Percentiles rank a stretch among this genome's conserved stretches.
Conservation (phyloP, 2,113 vertebrate genomes). For the Labrus mixtus region DNA sequence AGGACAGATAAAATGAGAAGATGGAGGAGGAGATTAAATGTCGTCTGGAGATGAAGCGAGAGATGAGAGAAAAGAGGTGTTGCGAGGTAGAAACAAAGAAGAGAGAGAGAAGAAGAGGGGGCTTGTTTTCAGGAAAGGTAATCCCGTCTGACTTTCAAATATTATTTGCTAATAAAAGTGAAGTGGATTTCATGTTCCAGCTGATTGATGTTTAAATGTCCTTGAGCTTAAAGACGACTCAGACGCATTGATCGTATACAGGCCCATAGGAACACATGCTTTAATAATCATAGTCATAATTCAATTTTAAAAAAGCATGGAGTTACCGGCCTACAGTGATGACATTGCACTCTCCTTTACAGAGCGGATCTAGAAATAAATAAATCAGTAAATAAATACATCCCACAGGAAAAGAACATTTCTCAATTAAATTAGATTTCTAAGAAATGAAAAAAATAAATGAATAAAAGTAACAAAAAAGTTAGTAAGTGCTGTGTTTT, state of each 20-base stretch:
- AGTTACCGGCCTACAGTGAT: slow-evolving; percentile 67
- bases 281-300: slow-evolving; percentile 69
- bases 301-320: slow-evolving; percentile 60
- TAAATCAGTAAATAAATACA: slow-evolving; percentile 72
- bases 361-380: slow-evolving; percentile 57
- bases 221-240: slow-evolving; percentile 54
- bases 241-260: slow-evolving; percentile 55
- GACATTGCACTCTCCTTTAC: slow-evolving; percentile 53
- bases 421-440: slow-evolving; percentile 30
- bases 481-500: slow-evolving; percentile 70
- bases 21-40: slow-evolving; percentile 13
- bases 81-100: neutral
- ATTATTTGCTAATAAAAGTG: slow-evolving; percentile 39
- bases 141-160: slow-evolving; percentile 28
- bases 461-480: slow-evolving; percentile 27
- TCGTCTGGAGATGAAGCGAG: slow-evolving; percentile 12
- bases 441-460: slow-evolving; percentile 42
- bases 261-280: slow-evolving; percentile 83
- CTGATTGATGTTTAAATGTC: slow-evolving; percentile 23
- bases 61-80: neutral
- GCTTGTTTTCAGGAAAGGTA: neutral
- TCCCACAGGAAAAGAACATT: slow-evolving; percentile 38
- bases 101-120: neutral
- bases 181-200: slow-evolving; percentile 9
- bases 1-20: neutral